Percentiles rank a stretch among this genome's conserved stretches.
These are phyloP conservation scores for Scaptomyza graminum DNA, from an alignment of 1,140 invertebrate genomes.

Conservation along the genomic window DNA sequence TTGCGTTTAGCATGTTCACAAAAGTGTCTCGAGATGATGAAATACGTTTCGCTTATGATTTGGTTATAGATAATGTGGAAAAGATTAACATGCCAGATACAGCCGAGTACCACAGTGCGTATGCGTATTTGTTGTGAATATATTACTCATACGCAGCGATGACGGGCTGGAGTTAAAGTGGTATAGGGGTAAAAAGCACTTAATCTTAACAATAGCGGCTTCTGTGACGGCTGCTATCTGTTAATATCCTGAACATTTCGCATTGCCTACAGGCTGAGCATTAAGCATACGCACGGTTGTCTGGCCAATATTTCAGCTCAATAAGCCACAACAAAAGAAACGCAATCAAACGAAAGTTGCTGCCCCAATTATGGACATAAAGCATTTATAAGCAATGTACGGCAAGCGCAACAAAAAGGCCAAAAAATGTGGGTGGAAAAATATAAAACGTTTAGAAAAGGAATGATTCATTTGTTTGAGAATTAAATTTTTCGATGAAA, in stretches of 20 bases:
- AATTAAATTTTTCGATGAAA: no score
- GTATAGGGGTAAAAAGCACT: constrained; percentile 17
- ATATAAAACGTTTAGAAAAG: no score
- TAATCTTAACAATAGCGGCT: constrained; percentile 36
- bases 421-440: neutral
- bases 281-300: constrained; percentile 55
- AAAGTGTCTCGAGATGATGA: constrained; percentile 37
- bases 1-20: constrained; percentile 40
- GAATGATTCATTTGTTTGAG: neutral
- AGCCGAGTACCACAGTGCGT: constrained; percentile 15
- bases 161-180: neutral
- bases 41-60: constrained; percentile 23
- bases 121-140: constrained; percentile 24
- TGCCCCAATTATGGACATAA: constrained; percentile 7
- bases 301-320: constrained; percentile 11
- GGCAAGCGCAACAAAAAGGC: neutral
- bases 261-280: constrained; percentile 6
- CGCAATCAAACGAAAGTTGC: constrained; percentile 7
- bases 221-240: constrained; percentile 9
- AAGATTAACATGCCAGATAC: neutral
- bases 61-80: constrained; percentile 7
- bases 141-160: constrained; percentile 36
- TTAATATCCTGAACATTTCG: constrained; percentile 1
- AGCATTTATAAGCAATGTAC: neutral
- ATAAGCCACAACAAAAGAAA: constrained; percentile 8